Base-by-base conservation (phyloP, 2,797 vertebrate genomes). In the Siniperca undulata region DNA sequence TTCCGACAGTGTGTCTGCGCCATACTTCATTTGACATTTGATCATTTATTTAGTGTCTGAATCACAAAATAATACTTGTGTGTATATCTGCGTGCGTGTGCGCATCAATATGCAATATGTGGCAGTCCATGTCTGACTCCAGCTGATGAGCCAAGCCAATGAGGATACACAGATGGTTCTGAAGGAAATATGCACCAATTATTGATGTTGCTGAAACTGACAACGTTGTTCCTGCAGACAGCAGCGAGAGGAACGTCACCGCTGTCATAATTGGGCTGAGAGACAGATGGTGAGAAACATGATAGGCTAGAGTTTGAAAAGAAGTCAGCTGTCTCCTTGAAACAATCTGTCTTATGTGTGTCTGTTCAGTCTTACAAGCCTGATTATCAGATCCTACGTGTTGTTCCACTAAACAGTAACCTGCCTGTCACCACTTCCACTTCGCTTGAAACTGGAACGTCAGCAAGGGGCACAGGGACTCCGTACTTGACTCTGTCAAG, bases 231-330 rank as follows among this genome's bases (percentile, higher is more conserved):
- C 61, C 82, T 80, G 86, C 75, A 86, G 84, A 89, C 83, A 55
- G 85, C 74, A 86, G 80, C 22, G 19, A 72, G 71, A 86, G 66
- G 69, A 90, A 59, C n/a, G n/a, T 71, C 40, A 46, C 79, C 61
- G 72, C 85, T 91, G 90, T 85, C 89, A 83, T 87, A 91, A 90
- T 84, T 91, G 78, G 91, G 88, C 78, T 91, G 76, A 77, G 69
- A 78, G 88, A 92, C 92, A 93, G 92, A 94, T 92, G 91, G 89
- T 80, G 80, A 77, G 64, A 85, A 72, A 88, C 75, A 88, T 42
- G 82, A 90, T 81, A 61, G 80, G 81, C 80, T 55, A 30, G 55
- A 82, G 78, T 83, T 82, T 88, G 67, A 85, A 75, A 88, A 83
- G 61, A 83, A 79, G 78, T 90, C 62, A 24, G 65, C 78, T 80